Evolutionary conservation across 2,797 vertebrate genomes (phyloP).

Genomic region (Crenichthys baileyi): DNA sequence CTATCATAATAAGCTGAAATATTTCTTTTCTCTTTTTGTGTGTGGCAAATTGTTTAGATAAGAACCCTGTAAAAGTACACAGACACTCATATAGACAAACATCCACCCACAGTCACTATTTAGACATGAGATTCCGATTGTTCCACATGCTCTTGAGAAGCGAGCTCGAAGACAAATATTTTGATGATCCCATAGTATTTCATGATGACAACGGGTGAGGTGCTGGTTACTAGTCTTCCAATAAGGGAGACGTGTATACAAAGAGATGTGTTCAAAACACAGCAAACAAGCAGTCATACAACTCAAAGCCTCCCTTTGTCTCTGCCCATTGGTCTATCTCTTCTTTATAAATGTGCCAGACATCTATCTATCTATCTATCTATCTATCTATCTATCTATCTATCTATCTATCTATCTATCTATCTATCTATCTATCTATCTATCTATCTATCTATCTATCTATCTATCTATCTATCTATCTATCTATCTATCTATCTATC

Average conservation of each 20-base stretch:
- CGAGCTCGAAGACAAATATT: constrained; percentile 11
- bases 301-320: constrained; percentile 64
- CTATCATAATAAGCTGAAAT: not conserved
- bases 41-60: constrained; percentile 14
- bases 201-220: constrained; percentile 39
- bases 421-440: constrained; percentile 20
- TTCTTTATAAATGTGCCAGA: constrained; percentile 60
- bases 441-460: constrained; percentile 31
- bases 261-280: constrained; percentile 76
- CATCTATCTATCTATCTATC: constrained; percentile 23
- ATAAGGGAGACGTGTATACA: constrained; percentile 53
- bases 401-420: constrained; percentile 23
- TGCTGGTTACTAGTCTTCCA: constrained; percentile 46
- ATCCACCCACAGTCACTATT: constrained; percentile 16
- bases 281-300: constrained; percentile 56
- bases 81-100: not conserved
- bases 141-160: constrained; percentile 13
- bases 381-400: constrained; percentile 40
- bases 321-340: constrained; percentile 61
- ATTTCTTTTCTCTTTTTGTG: not conserved
- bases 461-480: constrained; percentile 20
- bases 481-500: constrained; percentile 30
- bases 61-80: not conserved
- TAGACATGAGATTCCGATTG: constrained; percentile 11
- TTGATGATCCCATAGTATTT: constrained; percentile 30